A percentile compares a stretch with the other conserved stretches of the same genome.
Conservation (phyloP, 92 coral and sea anemone genomes). For the Plumapathes pennacea region DNA sequence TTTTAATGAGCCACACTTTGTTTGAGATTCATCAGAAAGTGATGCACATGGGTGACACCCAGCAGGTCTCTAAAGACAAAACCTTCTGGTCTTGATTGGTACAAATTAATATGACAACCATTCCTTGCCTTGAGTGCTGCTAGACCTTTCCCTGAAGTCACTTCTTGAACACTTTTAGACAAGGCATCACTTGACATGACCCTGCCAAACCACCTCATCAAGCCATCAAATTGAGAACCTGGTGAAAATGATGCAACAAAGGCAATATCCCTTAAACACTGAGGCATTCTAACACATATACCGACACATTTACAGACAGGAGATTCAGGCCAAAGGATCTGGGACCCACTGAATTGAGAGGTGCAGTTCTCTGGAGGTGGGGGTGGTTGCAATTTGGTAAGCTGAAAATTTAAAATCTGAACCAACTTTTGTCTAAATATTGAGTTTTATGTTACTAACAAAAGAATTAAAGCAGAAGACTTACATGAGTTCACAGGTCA, state of each 20-base stretch:
- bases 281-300: background rate
- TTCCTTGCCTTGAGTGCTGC: conserved; percentile 66
- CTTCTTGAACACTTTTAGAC: conserved; percentile 42
- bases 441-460: too few species aligned
- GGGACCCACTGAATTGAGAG: too few species aligned
- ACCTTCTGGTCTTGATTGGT: background rate
- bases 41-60: background rate
- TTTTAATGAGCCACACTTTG: too few species aligned
- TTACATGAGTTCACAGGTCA: too few species aligned
- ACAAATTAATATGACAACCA: background rate
- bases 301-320: too few species aligned
- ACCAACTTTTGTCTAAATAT: too few species aligned
- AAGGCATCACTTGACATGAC: conserved; percentile 67
- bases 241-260: background rate
- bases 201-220: conserved; percentile 62
- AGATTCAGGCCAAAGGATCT: too few species aligned
- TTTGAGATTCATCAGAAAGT: background rate
- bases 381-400: too few species aligned
- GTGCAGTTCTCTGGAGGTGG: too few species aligned
- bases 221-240: conserved; percentile 42
- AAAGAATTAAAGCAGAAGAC: too few species aligned
- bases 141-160: conserved; percentile 60
- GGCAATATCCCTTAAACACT: background rate
- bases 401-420: too few species aligned
- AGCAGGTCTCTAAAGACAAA: background rate